Conservation (phyloP, 2,113 vertebrate species). For the Gallinago undulata region DNA sequence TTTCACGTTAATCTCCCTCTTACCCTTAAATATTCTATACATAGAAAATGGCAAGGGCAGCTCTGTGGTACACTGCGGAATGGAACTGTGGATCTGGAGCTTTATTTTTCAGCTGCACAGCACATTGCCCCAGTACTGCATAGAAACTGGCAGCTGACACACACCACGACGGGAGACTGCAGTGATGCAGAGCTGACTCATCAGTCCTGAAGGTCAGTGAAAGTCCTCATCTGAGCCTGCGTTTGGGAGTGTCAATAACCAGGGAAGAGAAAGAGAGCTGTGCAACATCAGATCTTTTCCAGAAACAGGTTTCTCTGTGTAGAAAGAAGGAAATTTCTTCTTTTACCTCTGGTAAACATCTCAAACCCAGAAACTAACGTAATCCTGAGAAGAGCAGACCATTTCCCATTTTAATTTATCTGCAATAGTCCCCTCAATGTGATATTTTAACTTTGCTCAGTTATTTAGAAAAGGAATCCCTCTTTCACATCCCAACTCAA, state of each 20-base stretch:
- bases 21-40: neutral
- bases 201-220: neutral
- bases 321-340: neutral
- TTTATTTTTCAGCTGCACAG: neutral
- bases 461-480: neutral
- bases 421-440: neutral
- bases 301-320: neutral
- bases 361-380: neutral
- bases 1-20: neutral
- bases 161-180: neutral
- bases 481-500: neutral
- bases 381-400: neutral
- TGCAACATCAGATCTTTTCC: neutral
- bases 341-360: neutral
- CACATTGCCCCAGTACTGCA: neutral
- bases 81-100: rapidly evolving
- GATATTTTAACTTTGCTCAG: neutral
- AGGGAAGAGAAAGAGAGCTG: neutral
- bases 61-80: neutral
- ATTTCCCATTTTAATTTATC: neutral
- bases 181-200: conserved; percentile 53
- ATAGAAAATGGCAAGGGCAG: neutral
- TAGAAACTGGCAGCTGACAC: neutral
- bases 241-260: neutral
- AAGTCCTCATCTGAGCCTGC: neutral